Conservation (phyloP, 2,888 invertebrate species). For the Drosophila testacea region DNA sequence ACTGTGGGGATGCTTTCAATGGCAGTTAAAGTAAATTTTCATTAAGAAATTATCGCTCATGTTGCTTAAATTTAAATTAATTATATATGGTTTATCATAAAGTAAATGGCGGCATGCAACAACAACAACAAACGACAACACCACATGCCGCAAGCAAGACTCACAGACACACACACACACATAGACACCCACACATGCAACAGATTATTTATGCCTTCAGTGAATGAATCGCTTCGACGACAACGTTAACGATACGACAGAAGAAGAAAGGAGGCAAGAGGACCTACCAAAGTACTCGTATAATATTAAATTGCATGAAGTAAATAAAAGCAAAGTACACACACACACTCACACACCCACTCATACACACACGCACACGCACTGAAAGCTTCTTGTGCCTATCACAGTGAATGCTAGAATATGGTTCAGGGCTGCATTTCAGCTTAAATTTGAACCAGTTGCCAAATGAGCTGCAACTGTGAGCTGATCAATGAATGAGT, state of each 20-base stretch:
- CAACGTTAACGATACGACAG: slow-evolving; percentile 15
- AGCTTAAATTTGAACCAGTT: slow-evolving; percentile 28
- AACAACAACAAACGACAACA: no score
- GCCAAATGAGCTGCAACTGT: slow-evolving; percentile 8
- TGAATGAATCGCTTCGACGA: slow-evolving; percentile 49
- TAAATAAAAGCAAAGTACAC: slow-evolving; percentile 60
- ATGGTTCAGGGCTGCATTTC: slow-evolving; percentile 36
- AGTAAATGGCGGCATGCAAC: slow-evolving; percentile 56
- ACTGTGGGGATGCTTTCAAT: not conserved
- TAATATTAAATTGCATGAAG: slow-evolving; percentile 73
- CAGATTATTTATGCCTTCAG: slow-evolving; percentile 77
- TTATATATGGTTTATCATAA: slow-evolving; percentile 68
- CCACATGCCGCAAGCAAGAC: not conserved
- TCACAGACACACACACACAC: slow-evolving; percentile 13
- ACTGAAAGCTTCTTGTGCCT: slow-evolving; percentile 18
- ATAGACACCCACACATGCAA: slow-evolving; percentile 53
- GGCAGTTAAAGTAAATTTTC: slow-evolving; percentile 51
- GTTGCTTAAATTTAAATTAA: slow-evolving; percentile 76
- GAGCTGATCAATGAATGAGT: no score
- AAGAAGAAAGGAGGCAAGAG: not conserved
- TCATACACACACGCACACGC: not conserved
- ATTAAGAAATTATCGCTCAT: slow-evolving; percentile 68
- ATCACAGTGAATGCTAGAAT: slow-evolving; percentile 27
- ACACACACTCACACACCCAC: slow-evolving; percentile 24
- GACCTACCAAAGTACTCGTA: slow-evolving; percentile 29